phyloP scores from a whole-genome alignment of 2,888 invertebrate species.

The Pandemis corylana region DNA sequence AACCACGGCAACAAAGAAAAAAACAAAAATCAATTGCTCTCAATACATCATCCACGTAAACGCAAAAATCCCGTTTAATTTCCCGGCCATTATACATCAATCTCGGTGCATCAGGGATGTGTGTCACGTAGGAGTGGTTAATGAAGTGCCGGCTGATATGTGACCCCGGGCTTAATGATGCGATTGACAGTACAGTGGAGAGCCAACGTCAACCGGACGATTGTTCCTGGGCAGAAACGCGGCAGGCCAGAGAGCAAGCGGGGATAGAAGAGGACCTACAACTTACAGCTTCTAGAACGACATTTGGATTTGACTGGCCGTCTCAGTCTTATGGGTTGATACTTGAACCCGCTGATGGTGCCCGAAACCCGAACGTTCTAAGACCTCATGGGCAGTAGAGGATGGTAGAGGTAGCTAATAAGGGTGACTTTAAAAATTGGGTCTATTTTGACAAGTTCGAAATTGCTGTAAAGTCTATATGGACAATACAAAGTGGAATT shows the following conservation, averaged over 20 bases:
- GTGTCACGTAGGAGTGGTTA: constrained; percentile 77
- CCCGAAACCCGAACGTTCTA: too few relatives aligned
- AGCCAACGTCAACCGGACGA: constrained; percentile 67
- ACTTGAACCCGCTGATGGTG: too few relatives aligned
- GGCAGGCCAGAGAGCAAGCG: constrained; percentile 57
- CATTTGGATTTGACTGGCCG: too few relatives aligned
- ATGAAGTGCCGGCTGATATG: constrained; percentile 80
- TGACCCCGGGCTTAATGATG: constrained; percentile 79
- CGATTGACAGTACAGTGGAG: constrained; percentile 81
- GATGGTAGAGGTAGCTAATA: too few relatives aligned
- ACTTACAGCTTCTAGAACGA: too few relatives aligned
- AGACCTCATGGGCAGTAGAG: too few relatives aligned
- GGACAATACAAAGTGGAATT: too few relatives aligned
- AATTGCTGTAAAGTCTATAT: too few relatives aligned
- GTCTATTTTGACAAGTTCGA: too few relatives aligned
- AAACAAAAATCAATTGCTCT: constrained; percentile 25
- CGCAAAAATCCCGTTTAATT: constrained; percentile 59
- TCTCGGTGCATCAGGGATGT: constrained; percentile 75
- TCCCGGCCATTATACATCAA: constrained; percentile 75
- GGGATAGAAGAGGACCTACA: background rate
- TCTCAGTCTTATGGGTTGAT: too few relatives aligned
- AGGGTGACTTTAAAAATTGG: too few relatives aligned
- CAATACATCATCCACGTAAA: constrained; percentile 37
- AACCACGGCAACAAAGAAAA: background rate
- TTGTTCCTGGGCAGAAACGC: constrained; percentile 72